Conservation (phyloP, 2,797 vertebrate genomes). For the Enteromius unitaeniatus region DNA sequence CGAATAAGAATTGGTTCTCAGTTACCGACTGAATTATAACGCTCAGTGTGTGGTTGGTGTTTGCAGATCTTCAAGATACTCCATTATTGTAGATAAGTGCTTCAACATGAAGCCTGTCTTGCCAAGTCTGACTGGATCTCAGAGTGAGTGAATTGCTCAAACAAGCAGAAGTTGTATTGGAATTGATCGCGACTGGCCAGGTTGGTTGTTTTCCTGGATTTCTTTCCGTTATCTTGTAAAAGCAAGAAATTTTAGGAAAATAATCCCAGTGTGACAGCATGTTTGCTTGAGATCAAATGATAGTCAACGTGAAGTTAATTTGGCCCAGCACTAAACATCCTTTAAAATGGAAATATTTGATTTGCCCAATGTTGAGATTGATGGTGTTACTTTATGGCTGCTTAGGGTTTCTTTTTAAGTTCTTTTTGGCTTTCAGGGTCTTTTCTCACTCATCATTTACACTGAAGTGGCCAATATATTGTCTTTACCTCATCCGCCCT, state of each 20-base stretch:
- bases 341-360: conserved; percentile 55
- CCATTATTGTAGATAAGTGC: conserved; percentile 67
- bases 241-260: conserved; percentile 28
- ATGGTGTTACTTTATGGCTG: conserved; percentile 48
- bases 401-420: conserved; percentile 28
- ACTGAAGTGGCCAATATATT: conserved; percentile 49
- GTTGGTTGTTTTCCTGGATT: conserved; percentile 55
- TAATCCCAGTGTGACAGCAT: conserved; percentile 36
- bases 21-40: background rate
- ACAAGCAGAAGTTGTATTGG: conserved; percentile 71
- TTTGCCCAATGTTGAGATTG: conserved; percentile 56
- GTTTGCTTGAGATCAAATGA: conserved; percentile 56
- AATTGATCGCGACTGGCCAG: conserved; percentile 67
- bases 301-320: conserved; percentile 46
- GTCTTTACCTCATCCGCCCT: conserved; percentile 51
- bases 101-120: conserved; percentile 73
- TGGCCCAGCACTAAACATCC: conserved; percentile 26
- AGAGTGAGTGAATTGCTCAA: conserved; percentile 50
- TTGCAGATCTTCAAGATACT: conserved; percentile 69
- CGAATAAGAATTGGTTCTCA: background rate
- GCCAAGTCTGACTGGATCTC: conserved; percentile 61
- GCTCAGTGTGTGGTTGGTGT: conserved; percentile 62
- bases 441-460: conserved; percentile 47
- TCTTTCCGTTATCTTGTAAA: conserved; percentile 21
- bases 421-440: conserved; percentile 40